Percentiles rank a stretch among this genome's conserved stretches.
phyloP scores from a whole-genome alignment of 2,888 invertebrate species.

The Macrophya alboannulata region DNA sequence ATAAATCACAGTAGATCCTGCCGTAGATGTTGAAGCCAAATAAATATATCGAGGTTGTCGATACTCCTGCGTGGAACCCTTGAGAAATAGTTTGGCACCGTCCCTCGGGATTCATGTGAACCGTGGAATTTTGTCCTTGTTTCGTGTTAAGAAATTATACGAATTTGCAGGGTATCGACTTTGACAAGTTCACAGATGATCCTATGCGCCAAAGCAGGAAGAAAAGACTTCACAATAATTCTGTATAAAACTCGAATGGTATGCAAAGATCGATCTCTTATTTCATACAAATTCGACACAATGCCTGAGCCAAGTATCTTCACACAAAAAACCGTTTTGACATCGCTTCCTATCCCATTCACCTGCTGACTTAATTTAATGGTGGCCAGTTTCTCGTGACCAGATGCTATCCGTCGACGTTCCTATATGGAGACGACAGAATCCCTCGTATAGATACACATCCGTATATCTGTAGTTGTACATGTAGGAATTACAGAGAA shows the following conservation, averaged over 20 bases:
- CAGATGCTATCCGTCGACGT: constrained; percentile 11
- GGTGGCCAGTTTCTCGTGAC: not conserved
- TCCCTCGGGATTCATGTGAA: constrained; percentile 21
- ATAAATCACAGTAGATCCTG: constrained; percentile 43
- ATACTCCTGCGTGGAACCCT: constrained; percentile 20
- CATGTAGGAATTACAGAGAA: constrained; percentile 17
- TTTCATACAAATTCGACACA: not conserved
- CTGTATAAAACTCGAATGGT: no score
- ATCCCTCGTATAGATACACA: not conserved
- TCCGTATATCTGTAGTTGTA: not conserved
- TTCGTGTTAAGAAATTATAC: constrained; percentile 1
- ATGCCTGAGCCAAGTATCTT: not conserved
- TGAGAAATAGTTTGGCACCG: constrained; percentile 34
- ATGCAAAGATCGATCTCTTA: not conserved
- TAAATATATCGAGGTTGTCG: constrained; percentile 50
- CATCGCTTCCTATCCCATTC: not conserved
- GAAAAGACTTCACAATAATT: no score
- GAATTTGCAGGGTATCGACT: not conserved
- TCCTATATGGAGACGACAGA: not conserved
- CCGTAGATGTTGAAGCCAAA: constrained; percentile 37
- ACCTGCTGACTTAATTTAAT: not conserved
- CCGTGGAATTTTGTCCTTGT: constrained; percentile 12
- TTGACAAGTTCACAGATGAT: not conserved
- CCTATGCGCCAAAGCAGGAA: no score
- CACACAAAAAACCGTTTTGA: not conserved